Conservation (phyloP, 2,797 vertebrate genomes). For the Rhinogobio ventralis region DNA sequence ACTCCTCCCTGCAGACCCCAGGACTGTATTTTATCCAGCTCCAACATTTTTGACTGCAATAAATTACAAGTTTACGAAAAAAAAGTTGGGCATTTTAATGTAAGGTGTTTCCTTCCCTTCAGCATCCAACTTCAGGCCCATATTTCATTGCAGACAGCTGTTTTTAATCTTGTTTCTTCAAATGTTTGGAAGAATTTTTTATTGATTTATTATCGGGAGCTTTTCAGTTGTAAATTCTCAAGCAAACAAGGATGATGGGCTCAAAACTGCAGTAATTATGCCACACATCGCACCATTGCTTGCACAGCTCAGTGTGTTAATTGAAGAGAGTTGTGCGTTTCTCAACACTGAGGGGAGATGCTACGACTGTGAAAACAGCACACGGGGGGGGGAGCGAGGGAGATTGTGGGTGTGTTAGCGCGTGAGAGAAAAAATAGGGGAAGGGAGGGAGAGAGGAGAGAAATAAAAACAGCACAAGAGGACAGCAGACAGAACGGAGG, state of each 20-base stretch:
- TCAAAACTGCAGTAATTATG: background rate
- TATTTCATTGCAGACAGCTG: constrained; percentile 4
- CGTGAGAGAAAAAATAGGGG: constrained; percentile 61
- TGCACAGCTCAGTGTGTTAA: constrained; percentile 20
- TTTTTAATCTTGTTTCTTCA: background rate
- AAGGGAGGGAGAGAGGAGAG: constrained; percentile 78
- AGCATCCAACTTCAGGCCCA: background rate
- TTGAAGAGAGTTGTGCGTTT: constrained; percentile 37
- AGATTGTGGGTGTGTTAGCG: constrained; percentile 63
- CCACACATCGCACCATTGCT: background rate
- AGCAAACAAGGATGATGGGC: background rate
- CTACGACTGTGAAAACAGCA: constrained; percentile 41
- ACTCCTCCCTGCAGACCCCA: constrained; percentile 25
- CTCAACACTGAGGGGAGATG: constrained; percentile 50
- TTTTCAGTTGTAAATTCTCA: background rate
- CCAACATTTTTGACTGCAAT: constrained; percentile 17
- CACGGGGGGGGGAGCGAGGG: constrained; percentile 48
- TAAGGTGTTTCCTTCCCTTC: constrained; percentile 24
- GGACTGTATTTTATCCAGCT: background rate
- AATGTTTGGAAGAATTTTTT: background rate
- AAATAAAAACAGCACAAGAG: constrained; percentile 80
- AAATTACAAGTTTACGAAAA: background rate
- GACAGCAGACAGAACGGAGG: constrained; percentile 76
- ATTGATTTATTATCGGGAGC: background rate
- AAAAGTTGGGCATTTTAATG: constrained; percentile 33